phyloP scores from a whole-genome alignment of 1,140 invertebrate species.

The Kradibia gibbosae region DNA sequence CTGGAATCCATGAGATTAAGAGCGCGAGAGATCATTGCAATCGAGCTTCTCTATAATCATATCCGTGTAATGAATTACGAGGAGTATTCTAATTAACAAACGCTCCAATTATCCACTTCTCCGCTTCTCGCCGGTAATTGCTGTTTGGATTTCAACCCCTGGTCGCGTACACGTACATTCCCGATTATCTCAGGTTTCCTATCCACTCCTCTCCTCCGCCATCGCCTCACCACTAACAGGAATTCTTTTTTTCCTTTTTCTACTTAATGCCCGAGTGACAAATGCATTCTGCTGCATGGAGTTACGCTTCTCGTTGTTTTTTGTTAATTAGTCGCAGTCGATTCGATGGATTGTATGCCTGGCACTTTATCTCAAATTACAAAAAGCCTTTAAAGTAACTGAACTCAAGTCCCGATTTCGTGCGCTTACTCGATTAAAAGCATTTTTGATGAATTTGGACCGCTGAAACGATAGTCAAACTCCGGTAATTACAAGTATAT shows the following conservation, averaged over 20 bases:
- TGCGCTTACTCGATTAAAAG: background rate
- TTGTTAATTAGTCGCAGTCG: conserved; percentile 33
- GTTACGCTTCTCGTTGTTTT: conserved; percentile 2
- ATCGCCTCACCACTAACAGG: conserved; percentile 4
- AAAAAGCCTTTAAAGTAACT: conserved; percentile 44
- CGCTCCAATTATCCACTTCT: conserved; percentile 59
- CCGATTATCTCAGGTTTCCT: background rate
- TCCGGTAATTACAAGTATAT: background rate
- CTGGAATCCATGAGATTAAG: background rate
- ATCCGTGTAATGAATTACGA: conserved; percentile 48
- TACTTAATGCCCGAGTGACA: conserved; percentile 18
- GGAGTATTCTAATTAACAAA: conserved; percentile 58
- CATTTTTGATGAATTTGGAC: background rate
- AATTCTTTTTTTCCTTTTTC: background rate
- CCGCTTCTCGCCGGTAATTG: conserved; percentile 59
- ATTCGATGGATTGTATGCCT: conserved; percentile 1
- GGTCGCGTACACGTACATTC: conserved; percentile 36
- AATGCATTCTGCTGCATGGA: background rate
- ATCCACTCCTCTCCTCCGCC: background rate
- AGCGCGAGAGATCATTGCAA: conserved; percentile 48
- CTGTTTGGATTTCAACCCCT: conserved; percentile 41
- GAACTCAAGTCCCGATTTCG: background rate
- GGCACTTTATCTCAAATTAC: conserved; percentile 30
- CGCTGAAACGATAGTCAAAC: background rate
- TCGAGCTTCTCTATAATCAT: conserved; percentile 50